phyloP scores from a whole-genome alignment of 2,113 vertebrate species.

The Tenebrosternarchus preto region DNA sequence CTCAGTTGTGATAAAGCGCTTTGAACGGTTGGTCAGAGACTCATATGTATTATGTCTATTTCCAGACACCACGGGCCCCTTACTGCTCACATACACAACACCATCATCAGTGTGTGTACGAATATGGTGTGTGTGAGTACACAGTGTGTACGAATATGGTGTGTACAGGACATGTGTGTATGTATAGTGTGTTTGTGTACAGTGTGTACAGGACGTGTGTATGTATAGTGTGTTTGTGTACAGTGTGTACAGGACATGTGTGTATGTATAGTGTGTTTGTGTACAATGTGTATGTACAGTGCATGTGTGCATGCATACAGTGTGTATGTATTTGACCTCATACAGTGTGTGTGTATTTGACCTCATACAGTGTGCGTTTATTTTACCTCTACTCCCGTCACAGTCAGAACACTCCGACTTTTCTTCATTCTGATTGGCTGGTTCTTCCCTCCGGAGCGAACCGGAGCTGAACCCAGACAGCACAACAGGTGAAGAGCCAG shows the following conservation, averaged over 20 bases:
- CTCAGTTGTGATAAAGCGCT: no score
- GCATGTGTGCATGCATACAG: not conserved
- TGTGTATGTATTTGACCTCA: not conserved
- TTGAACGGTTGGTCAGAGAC: no score
- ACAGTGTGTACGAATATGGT: no score
- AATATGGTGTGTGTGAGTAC: no score
- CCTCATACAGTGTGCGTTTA: not conserved
- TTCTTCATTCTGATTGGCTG: slow-evolving; percentile 78
- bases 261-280: slow-evolving; percentile 73
- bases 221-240: not conserved
- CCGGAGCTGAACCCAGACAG: slow-evolving; percentile 77
- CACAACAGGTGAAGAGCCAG: slow-evolving; percentile 77
- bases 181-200: no score
- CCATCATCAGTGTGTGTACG: no score
- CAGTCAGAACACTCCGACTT: slow-evolving; percentile 75
- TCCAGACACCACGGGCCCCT: no score
- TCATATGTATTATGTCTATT: no score
- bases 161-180: no score
- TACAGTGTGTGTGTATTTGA: slow-evolving; percentile 1
- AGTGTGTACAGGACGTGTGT: no score
- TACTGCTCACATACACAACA: no score
- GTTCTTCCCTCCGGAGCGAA: slow-evolving; percentile 76
- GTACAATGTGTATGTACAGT: slow-evolving; percentile 62
- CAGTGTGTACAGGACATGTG: not conserved
- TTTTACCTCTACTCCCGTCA: slow-evolving; percentile 74